Evolutionary conservation across 2,113 vertebrate species (phyloP).

Genomic region (Cichladusa arquata): DNA sequence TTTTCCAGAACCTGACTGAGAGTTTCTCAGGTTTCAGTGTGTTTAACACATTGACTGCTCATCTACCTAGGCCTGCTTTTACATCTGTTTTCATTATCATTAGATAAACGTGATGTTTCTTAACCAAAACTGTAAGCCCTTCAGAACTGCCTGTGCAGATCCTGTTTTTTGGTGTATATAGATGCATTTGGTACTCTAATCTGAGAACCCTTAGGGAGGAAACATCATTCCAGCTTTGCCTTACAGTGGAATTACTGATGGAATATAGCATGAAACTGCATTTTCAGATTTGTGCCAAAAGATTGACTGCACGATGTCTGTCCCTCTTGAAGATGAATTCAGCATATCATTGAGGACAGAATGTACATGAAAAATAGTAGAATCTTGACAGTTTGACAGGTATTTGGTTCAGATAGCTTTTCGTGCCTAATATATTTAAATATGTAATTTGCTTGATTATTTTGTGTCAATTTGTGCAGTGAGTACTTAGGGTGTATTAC

Average conservation of each 20-base stretch:
- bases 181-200: not conserved
- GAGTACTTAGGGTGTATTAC: not conserved
- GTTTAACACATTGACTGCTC: not conserved
- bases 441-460: not conserved
- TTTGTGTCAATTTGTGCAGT: not conserved
- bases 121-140: not conserved
- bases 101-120: not conserved
- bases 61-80: not conserved
- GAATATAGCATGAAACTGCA: not conserved
- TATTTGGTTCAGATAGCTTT: slow-evolving; percentile 13
- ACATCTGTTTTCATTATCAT: not conserved
- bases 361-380: not conserved
- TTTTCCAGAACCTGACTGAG: not conserved
- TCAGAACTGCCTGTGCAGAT: not conserved
- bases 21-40: not conserved
- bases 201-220: not conserved
- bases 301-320: not conserved
- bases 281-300: not conserved
- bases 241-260: not conserved
- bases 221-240: not conserved
- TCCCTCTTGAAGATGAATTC: not conserved
- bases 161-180: not conserved
- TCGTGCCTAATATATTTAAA: not conserved
- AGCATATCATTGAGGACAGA: not conserved
- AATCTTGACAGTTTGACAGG: not conserved